These are phyloP conservation scores for Spongilla lacustris DNA, from an alignment of 37 sponge, comb jelly and placozoan genomes.

Conservation along the genomic window DNA sequence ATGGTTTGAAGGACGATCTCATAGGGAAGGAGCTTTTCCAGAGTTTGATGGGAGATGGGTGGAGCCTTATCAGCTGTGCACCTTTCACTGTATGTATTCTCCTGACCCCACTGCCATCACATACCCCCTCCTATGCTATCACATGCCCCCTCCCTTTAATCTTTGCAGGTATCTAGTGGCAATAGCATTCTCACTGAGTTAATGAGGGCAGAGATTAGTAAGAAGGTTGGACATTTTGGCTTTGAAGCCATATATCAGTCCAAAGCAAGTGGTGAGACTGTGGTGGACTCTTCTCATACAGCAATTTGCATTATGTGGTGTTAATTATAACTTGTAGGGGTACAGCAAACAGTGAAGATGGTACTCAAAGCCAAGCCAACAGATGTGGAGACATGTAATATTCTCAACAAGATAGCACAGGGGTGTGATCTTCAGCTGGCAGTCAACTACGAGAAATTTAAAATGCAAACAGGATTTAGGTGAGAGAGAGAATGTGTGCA, in stretches of 20 bases:
- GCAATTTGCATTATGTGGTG: too few species aligned
- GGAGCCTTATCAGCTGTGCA: slow-evolving; percentile 28
- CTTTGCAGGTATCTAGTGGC: slow-evolving; percentile 59
- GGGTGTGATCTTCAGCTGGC: slow-evolving; percentile 80
- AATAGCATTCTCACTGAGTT: slow-evolving; percentile 85
- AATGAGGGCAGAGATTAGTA: slow-evolving; percentile 65
- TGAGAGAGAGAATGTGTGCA: slow-evolving; percentile 4
- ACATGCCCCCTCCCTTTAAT: too few species aligned
- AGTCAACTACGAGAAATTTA: slow-evolving; percentile 49
- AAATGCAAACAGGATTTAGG: slow-evolving; percentile 72
- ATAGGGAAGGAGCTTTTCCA: slow-evolving; percentile 52
- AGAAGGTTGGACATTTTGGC: slow-evolving; percentile 87
- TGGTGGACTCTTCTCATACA: too few species aligned
- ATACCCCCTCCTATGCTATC: too few species aligned
- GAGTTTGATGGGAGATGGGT: slow-evolving; percentile 31
- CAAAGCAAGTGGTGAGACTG: not conserved
- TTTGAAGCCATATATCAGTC: slow-evolving; percentile 38
- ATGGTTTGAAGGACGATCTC: slow-evolving; percentile 54
- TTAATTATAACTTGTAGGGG: not conserved
- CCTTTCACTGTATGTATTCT: too few species aligned
- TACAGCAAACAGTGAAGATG: slow-evolving; percentile 8
- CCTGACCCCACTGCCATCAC: too few species aligned
- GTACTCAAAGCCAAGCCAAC: slow-evolving; percentile 77
- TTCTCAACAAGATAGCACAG: slow-evolving; percentile 82
- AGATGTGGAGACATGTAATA: slow-evolving; percentile 69